A percentile compares a stretch with the other conserved stretches of the same genome.
Conservation (phyloP, 2,113 vertebrate species). For the Neolamprologus modestus region DNA sequence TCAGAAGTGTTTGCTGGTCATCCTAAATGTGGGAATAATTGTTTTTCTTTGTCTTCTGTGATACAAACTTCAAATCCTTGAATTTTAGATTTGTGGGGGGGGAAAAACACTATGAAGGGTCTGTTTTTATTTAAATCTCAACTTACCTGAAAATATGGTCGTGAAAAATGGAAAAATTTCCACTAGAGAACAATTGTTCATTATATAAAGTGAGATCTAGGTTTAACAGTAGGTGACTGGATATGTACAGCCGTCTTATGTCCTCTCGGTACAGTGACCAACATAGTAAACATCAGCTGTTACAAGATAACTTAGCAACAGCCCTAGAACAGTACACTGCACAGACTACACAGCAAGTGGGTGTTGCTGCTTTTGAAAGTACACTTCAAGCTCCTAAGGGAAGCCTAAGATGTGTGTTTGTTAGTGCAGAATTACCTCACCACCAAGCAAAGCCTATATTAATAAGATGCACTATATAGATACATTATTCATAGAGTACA, state of each 20-base stretch:
- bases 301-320: slow-evolving; percentile 1
- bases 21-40: background rate
- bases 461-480: slow-evolving; percentile 31
- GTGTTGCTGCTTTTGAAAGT: background rate
- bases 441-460: slow-evolving; percentile 20
- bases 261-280: background rate
- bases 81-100: background rate
- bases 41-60: background rate
- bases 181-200: background rate
- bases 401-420: slow-evolving; percentile 4
- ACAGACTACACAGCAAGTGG: background rate
- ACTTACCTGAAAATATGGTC: background rate
- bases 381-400: background rate
- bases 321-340: background rate
- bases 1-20: background rate
- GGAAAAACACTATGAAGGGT: accelerated
- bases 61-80: background rate
- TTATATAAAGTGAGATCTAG: background rate
- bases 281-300: background rate
- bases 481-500: slow-evolving; percentile 55
- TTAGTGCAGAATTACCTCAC: slow-evolving; percentile 41
- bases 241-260: background rate
- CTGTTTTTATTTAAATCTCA: background rate
- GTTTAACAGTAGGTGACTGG: background rate
- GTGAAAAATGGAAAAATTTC: background rate